These are phyloP conservation scores for Hirtodrosophila trivittata DNA, from an alignment of 2,888 invertebrate genomes.

Conservation along the genomic window DNA sequence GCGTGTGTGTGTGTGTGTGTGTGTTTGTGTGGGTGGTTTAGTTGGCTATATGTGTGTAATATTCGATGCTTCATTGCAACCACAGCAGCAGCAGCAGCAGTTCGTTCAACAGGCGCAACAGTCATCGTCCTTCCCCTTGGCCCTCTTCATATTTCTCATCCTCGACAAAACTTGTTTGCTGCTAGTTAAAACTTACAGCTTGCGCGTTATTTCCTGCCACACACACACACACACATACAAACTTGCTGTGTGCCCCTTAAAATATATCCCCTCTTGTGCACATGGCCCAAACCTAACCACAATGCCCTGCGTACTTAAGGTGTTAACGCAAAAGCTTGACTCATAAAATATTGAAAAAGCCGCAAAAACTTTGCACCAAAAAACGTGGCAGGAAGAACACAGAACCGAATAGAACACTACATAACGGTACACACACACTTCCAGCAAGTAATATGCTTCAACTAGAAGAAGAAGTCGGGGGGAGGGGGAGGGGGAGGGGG, in stretches of 20 bases:
- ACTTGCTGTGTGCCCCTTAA: constrained; percentile 8
- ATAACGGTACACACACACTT: constrained; percentile 17
- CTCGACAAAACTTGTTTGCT: constrained; percentile 61
- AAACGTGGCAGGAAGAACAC: constrained; percentile 49
- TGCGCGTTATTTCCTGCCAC: constrained; percentile 75
- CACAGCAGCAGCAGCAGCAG: constrained; percentile 57
- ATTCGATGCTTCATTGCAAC: constrained; percentile 76
- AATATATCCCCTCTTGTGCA: not conserved
- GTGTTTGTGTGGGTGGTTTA: constrained; percentile 28
- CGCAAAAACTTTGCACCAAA: constrained; percentile 80
- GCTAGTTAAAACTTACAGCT: constrained; percentile 74
- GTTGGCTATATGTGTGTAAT: constrained; percentile 32
- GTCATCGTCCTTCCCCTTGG: constrained; percentile 13
- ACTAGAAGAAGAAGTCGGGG: no score
- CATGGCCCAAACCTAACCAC: constrained; percentile 41
- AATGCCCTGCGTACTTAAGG: constrained; percentile 78
- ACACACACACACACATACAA: constrained; percentile 42
- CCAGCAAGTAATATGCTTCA: constrained; percentile 6
- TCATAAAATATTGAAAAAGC: constrained; percentile 83
- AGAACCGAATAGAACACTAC: constrained; percentile 15
- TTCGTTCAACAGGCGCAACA: constrained; percentile 57
- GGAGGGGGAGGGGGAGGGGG: no score
- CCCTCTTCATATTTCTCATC: constrained; percentile 4
- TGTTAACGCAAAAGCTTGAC: constrained; percentile 79
- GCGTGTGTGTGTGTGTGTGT: constrained; percentile 27